phyloP scores from a whole-genome alignment of 2,888 invertebrate genomes.

The Tiliacea citrago region DNA sequence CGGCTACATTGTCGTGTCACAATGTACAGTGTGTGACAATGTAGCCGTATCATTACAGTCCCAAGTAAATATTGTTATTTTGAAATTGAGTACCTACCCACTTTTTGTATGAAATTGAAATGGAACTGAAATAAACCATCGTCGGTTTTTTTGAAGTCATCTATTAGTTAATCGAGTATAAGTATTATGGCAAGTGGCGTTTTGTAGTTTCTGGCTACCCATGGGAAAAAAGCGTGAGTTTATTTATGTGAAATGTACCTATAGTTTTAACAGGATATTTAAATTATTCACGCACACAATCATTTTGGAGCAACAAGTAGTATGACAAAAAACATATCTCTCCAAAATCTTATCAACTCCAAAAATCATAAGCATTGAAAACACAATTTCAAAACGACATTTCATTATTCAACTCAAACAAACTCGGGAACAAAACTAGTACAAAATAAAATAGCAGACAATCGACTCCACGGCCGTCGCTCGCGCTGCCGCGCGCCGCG shows the following conservation, averaged over 20 bases:
- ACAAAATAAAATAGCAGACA: conserved; percentile 11
- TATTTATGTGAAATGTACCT: no score
- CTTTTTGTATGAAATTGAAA: neutral
- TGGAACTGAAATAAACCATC: neutral
- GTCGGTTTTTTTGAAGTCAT: neutral
- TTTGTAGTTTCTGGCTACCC: no score
- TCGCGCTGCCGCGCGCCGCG: conserved; percentile 16
- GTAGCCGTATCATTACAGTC: no score
- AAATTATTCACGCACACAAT: neutral
- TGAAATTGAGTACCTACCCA: neutral
- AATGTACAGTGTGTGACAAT: no score
- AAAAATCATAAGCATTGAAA: neutral
- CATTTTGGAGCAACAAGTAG: neutral
- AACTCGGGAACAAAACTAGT: neutral
- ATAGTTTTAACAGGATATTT: no score
- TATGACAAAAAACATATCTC: neutral
- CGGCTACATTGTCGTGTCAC: no score
- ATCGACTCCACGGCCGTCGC: conserved; percentile 64
- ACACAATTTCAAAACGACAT: neutral
- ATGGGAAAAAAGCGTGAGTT: no score
- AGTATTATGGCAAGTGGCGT: no score
- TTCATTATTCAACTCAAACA: neutral
- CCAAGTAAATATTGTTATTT: no score
- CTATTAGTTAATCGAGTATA: no score
- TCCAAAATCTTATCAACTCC: no score